These are phyloP conservation scores for Pammene aurita DNA, from an alignment of 2,888 invertebrate species.

Conservation along the genomic window DNA sequence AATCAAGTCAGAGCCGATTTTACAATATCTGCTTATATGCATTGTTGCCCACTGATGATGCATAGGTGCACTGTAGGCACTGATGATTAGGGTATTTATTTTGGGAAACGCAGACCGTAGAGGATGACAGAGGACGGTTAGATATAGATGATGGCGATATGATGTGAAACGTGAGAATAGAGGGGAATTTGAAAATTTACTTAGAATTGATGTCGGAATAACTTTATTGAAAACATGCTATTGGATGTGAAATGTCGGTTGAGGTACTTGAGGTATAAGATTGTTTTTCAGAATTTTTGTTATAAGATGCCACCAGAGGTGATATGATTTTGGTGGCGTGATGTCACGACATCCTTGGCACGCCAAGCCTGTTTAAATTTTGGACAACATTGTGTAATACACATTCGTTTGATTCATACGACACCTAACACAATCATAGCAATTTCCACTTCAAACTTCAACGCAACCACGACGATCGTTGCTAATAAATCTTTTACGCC, in stretches of 20 bases:
- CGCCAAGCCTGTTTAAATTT: background rate
- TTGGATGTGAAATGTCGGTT: too few relatives aligned
- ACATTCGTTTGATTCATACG: conserved; percentile 4
- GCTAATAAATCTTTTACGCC: conserved; percentile 23
- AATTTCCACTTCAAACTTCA: background rate
- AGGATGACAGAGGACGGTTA: too few relatives aligned
- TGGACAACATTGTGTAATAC: background rate
- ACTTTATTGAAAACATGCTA: too few relatives aligned
- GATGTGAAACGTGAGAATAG: too few relatives aligned
- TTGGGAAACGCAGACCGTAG: too few relatives aligned
- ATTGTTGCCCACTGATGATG: background rate
- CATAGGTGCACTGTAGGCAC: too few relatives aligned
- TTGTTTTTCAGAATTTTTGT: background rate
- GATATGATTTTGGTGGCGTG: background rate
- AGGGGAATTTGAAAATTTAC: too few relatives aligned
- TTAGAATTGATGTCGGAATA: too few relatives aligned
- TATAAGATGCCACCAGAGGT: background rate
- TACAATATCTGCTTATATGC: background rate
- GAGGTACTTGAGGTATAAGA: too few relatives aligned
- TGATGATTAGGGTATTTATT: too few relatives aligned
- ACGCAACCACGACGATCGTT: conserved; percentile 15
- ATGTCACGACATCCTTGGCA: too few relatives aligned
- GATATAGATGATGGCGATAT: too few relatives aligned
- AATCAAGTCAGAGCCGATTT: background rate
- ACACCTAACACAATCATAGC: background rate